These are phyloP conservation scores for Anguilla rostrata DNA, from an alignment of 2,113 vertebrate species.

Conservation along the genomic window DNA sequence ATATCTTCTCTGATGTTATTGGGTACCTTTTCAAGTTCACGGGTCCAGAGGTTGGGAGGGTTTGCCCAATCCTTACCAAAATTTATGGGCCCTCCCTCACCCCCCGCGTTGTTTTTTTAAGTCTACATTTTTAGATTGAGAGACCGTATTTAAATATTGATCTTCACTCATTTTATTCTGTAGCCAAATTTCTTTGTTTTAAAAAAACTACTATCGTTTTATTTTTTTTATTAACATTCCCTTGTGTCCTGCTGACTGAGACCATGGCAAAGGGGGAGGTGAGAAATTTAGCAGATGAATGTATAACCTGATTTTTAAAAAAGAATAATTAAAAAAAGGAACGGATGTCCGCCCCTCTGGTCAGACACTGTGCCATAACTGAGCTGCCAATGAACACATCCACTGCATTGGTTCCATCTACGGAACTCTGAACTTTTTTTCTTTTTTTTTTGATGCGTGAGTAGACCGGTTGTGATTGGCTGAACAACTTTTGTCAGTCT, in stretches of 20 bases:
- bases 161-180: slow-evolving; percentile 4
- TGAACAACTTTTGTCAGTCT: slow-evolving; percentile 31
- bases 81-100: background rate
- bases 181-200: slow-evolving; percentile 11
- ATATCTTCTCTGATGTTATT: background rate
- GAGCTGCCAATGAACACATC: slow-evolving; percentile 22
- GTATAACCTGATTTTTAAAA: background rate
- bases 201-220: background rate
- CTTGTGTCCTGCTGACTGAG: slow-evolving; percentile 8
- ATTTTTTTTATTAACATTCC: slow-evolving; percentile 1
- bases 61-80: background rate
- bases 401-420: background rate
- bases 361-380: slow-evolving; percentile 28
- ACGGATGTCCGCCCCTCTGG: slow-evolving; percentile 18
- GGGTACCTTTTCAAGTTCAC: background rate
- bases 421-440: background rate
- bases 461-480: slow-evolving; percentile 48
- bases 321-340: background rate
- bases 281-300: slow-evolving; percentile 7
- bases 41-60: background rate
- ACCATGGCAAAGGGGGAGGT: slow-evolving; percentile 5
- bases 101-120: background rate
- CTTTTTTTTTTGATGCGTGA: slow-evolving; percentile 18
- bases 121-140: background rate
- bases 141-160: background rate